These are phyloP conservation scores for Esox masquinongy DNA, from an alignment of 2,797 vertebrate species.

Conservation along the genomic window DNA sequence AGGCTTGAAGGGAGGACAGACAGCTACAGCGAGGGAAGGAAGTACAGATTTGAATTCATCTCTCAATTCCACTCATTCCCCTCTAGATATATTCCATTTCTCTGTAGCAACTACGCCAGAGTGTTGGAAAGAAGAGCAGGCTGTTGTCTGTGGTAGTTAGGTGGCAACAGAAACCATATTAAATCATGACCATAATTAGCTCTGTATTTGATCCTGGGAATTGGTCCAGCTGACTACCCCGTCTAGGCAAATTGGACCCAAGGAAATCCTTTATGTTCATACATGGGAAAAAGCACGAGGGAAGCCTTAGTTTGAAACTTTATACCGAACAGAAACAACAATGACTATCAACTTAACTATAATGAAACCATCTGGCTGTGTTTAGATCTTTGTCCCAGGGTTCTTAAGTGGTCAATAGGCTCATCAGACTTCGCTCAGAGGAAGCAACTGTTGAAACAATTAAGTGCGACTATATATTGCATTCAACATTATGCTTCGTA, in stretches of 20 bases:
- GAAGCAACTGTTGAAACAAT: constrained; percentile 3
- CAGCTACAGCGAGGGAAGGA: constrained; percentile 26
- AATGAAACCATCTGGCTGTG: neutral
- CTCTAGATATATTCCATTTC: neutral
- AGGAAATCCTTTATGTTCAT: too few relatives aligned
- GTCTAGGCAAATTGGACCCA: too few relatives aligned
- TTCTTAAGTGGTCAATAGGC: neutral
- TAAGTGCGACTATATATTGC: neutral
- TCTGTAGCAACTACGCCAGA: neutral
- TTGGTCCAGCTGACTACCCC: too few relatives aligned
- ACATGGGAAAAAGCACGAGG: too few relatives aligned
- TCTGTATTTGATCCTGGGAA: neutral
- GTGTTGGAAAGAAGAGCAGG: neutral
- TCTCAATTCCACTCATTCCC: neutral
- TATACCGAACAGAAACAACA: neutral
- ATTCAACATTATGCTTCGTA: neutral
- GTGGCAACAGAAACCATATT: neutral
- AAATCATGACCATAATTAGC: neutral
- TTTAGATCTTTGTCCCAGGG: neutral
- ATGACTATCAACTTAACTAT: constrained; percentile 18
- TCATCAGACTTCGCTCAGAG: neutral
- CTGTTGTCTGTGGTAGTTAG: neutral
- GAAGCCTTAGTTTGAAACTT: too few relatives aligned
- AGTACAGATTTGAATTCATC: constrained; percentile 17
- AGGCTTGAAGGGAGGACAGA: constrained; percentile 16